These are phyloP conservation scores for Ellobius talpinus DNA, from an alignment of 2,113 vertebrate species.

Conservation along the genomic window DNA sequence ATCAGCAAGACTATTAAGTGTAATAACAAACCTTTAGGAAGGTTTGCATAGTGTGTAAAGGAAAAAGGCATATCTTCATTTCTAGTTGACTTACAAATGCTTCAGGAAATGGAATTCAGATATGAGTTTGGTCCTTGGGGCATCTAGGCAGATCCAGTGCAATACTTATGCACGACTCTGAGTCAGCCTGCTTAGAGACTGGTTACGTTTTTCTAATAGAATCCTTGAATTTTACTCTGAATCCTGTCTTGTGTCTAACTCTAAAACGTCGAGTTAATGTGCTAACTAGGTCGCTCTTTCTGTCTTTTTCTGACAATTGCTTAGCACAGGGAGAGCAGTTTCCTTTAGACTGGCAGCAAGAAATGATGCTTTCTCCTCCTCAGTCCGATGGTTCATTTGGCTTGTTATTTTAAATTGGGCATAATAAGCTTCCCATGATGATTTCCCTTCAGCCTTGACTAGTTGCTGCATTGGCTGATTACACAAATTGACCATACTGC, in stretches of 20 bases:
- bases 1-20: slow-evolving; percentile 22
- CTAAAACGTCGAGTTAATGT: slow-evolving; percentile 76
- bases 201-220: slow-evolving; percentile 7
- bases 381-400: slow-evolving; percentile 39
- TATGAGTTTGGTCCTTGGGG: neutral
- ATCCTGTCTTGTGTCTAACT: slow-evolving; percentile 54
- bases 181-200: slow-evolving; percentile 39
- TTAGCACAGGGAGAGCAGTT: slow-evolving; percentile 60
- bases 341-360: slow-evolving; percentile 70
- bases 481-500: slow-evolving; percentile 62
- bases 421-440: slow-evolving; percentile 69
- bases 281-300: slow-evolving; percentile 59
- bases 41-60: slow-evolving; percentile 19
- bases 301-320: slow-evolving; percentile 76
- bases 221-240: neutral
- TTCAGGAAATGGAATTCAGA: slow-evolving; percentile 60
- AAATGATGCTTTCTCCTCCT: slow-evolving; percentile 73
- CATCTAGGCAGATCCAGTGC: neutral
- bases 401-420: slow-evolving; percentile 57
- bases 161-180: slow-evolving; percentile 33
- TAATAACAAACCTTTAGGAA: slow-evolving; percentile 26
- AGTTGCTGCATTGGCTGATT: slow-evolving; percentile 36
- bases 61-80: slow-evolving; percentile 37
- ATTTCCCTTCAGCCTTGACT: slow-evolving; percentile 67
- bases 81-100: slow-evolving; percentile 28